A percentile compares a stretch with the other conserved stretches of the same genome.
phyloP scores from a whole-genome alignment of 1,140 invertebrate genomes.

The Orius laevigatus region DNA sequence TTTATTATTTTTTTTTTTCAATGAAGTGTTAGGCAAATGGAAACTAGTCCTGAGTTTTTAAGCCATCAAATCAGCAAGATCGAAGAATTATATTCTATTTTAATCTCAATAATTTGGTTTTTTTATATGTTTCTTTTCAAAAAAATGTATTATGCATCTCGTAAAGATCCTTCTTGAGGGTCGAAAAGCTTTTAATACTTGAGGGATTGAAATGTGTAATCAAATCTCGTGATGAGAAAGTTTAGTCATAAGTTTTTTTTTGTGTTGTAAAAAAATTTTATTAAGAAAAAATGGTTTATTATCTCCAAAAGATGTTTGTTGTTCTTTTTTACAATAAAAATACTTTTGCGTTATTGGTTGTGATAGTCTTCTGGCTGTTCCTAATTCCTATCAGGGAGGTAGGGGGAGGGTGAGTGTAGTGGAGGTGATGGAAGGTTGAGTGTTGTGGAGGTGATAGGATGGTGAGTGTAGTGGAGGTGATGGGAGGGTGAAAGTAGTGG shows the following conservation, averaged over 20 bases:
- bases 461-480: too few relatives aligned
- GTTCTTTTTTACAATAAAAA: background rate
- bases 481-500: too few relatives aligned
- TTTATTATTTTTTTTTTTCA: too few relatives aligned
- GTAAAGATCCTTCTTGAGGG: too few relatives aligned
- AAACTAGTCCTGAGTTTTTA: background rate
- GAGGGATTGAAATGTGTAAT: background rate
- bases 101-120: too few relatives aligned
- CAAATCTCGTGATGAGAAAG: background rate
- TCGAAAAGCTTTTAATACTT: background rate
- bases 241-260: conserved; percentile 2
- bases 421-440: too few relatives aligned
- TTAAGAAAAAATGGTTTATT: background rate
- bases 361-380: too few relatives aligned
- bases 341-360: too few relatives aligned
- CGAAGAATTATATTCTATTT: too few relatives aligned
- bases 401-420: background rate
- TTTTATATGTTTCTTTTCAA: background rate
- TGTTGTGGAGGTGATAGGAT: too few relatives aligned
- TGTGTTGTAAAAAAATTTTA: background rate
- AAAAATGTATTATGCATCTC: background rate
- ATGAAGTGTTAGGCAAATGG: background rate
- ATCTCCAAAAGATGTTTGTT: background rate
- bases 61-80: background rate
- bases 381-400: too few relatives aligned